Evolutionary conservation across 2,113 vertebrate genomes (phyloP).

Genomic region (Deroptyus accipitrinus): DNA sequence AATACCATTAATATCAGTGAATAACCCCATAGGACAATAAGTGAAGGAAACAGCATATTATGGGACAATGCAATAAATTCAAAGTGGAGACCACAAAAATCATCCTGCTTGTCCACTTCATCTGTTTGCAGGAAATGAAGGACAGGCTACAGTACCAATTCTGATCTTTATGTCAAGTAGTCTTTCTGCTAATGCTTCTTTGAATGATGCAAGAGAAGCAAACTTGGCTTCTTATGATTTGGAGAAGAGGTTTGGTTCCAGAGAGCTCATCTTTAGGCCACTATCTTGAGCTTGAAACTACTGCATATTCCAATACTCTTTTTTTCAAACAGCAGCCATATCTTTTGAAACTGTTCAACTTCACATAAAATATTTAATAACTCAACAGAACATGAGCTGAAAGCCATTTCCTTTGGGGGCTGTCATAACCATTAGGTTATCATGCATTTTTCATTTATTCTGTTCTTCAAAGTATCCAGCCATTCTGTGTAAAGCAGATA

Average conservation of each 20-base stretch:
- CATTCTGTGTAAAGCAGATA: neutral
- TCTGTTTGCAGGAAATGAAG: neutral
- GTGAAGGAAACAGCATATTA: neutral
- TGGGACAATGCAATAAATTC: neutral
- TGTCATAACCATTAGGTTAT: neutral
- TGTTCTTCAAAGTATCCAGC: neutral
- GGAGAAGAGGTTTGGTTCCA: neutral
- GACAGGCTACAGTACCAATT: neutral
- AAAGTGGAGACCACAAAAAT: neutral
- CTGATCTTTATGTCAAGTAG: neutral
- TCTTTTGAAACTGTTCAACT: neutral
- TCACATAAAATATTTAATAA: slow-evolving; percentile 38
- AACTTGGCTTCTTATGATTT: neutral
- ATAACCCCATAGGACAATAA: neutral
- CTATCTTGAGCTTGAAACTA: neutral
- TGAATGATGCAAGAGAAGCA: neutral
- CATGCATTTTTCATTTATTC: slow-evolving; percentile 5
- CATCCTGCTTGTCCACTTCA: neutral
- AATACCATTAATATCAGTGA: neutral
- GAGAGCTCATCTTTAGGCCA: neutral
- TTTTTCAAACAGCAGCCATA: neutral
- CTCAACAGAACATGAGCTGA: neutral
- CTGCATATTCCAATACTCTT: neutral
- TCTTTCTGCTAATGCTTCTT: neutral
- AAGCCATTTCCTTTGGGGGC: neutral